Percentiles rank a stretch among this genome's conserved stretches.
Evolutionary conservation across 1,140 invertebrate species (phyloP).

Genomic region (Globodera rostochiensis): DNA sequence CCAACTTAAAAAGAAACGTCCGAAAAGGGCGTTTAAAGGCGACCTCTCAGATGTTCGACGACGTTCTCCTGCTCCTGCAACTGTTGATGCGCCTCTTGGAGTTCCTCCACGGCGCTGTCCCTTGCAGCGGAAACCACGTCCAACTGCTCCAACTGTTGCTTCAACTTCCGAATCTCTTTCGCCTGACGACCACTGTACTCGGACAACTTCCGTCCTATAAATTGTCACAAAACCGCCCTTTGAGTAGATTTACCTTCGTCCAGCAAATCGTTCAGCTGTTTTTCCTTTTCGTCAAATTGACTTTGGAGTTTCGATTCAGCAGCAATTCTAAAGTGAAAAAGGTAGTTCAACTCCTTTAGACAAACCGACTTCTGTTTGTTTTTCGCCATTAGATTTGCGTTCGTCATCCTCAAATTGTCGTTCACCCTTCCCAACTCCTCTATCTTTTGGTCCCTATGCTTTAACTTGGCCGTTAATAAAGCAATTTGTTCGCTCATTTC

Average conservation of each 20-base stretch:
- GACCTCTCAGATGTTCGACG: slow-evolving; percentile 31
- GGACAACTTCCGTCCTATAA: slow-evolving; percentile 35
- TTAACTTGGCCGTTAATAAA: slow-evolving; percentile 42
- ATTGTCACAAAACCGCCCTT: neutral
- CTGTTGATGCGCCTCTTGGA: slow-evolving; percentile 33
- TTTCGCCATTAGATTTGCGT: slow-evolving; percentile 39
- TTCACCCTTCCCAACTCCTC: slow-evolving; percentile 48
- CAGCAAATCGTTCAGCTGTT: slow-evolving; percentile 52
- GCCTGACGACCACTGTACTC: slow-evolving; percentile 38
- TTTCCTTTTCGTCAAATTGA: slow-evolving; percentile 54
- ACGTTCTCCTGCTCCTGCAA: slow-evolving; percentile 35
- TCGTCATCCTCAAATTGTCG: slow-evolving; percentile 47
- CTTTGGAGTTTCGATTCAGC: slow-evolving; percentile 56
- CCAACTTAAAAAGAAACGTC: no score
- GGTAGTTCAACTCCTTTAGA: neutral
- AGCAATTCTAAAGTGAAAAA: slow-evolving; percentile 18
- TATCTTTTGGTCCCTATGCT: slow-evolving; percentile 49
- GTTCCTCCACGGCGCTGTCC: slow-evolving; percentile 39
- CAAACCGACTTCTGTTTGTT: slow-evolving; percentile 50
- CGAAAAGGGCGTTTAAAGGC: neutral
- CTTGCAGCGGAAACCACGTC: slow-evolving; percentile 41
- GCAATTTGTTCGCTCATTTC: slow-evolving; percentile 35
- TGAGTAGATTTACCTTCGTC: slow-evolving; percentile 50
- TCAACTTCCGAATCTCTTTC: slow-evolving; percentile 43
- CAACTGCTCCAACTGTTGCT: slow-evolving; percentile 36